A percentile compares a stretch with the other conserved stretches of the same genome.
phyloP scores from a whole-genome alignment of 2,797 vertebrate genomes.

The Amazona finschi region DNA sequence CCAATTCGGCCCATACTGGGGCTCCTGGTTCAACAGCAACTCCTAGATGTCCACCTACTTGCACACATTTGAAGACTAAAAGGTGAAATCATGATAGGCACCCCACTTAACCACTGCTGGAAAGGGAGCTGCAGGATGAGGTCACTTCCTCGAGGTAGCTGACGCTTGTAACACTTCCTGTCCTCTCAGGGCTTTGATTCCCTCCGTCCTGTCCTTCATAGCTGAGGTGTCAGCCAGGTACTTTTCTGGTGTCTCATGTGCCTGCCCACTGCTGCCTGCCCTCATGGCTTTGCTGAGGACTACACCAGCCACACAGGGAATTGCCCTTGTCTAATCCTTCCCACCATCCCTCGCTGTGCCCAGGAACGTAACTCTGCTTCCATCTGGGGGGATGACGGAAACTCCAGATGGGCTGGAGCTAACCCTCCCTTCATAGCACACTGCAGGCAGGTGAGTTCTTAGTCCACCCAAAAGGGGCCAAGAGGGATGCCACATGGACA shows the following conservation, averaged over 20 bases:
- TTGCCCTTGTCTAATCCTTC: neutral
- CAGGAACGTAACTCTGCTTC: neutral
- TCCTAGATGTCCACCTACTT: neutral
- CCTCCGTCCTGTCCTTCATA: neutral
- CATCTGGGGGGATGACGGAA: neutral
- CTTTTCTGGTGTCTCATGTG: neutral
- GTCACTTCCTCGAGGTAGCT: neutral
- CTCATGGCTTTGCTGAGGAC: neutral
- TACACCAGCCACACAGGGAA: neutral
- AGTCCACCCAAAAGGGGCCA: neutral
- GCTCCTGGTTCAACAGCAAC: neutral
- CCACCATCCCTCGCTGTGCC: neutral
- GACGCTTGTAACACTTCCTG: neutral
- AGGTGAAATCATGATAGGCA: neutral
- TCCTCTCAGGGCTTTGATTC: neutral
- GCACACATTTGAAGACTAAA: neutral
- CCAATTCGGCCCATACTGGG: neutral
- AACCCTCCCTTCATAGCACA: neutral
- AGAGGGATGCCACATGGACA: neutral
- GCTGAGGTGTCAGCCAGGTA: neutral
- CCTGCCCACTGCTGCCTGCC: neutral
- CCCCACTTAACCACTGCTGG: neutral
- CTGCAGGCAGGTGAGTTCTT: neutral
- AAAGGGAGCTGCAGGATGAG: neutral
- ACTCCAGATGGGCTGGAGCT: neutral